Evolutionary conservation across 2,113 vertebrate species (phyloP).

Genomic region (Varanus komodoensis): DNA sequence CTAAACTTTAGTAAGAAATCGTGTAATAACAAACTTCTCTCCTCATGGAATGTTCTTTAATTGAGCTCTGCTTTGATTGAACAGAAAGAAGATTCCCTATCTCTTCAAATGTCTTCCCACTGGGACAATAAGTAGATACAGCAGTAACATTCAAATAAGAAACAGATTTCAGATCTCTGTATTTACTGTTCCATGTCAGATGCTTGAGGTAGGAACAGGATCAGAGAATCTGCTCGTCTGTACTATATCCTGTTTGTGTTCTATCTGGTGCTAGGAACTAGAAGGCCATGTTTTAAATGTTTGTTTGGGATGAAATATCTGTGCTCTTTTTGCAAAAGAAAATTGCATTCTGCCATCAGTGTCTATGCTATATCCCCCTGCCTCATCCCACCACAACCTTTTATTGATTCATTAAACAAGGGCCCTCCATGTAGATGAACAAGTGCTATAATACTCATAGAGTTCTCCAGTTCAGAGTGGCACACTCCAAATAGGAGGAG

Average conservation of each 20-base stretch:
- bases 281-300: conserved; percentile 4
- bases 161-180: background rate
- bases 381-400: background rate
- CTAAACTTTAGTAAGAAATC: conserved; percentile 9
- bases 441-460: background rate
- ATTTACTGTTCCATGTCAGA: no score
- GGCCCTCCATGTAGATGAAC: background rate
- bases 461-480: background rate
- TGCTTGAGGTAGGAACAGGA: background rate
- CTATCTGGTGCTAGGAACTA: background rate
- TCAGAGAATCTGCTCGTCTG: background rate
- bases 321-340: background rate
- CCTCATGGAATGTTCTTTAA: background rate
- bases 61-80: background rate
- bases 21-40: background rate
- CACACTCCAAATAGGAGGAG: background rate
- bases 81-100: background rate
- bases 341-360: background rate
- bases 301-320: conserved; percentile 6
- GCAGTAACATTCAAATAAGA: background rate
- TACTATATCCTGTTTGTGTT: background rate
- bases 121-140: background rate
- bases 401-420: background rate
- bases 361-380: background rate
- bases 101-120: background rate